These are phyloP conservation scores for Drosophila tripunctata DNA, from an alignment of 2,888 invertebrate species.

Conservation along the genomic window DNA sequence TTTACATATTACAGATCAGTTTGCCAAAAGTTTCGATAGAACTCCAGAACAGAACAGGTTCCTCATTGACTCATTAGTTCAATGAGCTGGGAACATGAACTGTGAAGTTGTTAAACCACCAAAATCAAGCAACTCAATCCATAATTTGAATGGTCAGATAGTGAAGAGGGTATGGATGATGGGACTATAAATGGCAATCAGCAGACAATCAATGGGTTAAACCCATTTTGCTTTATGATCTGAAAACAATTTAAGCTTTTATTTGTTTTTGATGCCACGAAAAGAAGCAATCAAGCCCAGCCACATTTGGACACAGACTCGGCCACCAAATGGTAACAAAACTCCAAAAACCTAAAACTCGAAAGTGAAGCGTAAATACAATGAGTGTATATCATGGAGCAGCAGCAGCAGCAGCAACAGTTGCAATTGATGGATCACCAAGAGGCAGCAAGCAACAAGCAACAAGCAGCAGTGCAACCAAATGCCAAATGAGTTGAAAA, in stretches of 20 bases:
- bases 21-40: conserved; percentile 19
- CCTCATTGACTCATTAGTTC: conserved; percentile 63
- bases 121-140: conserved; percentile 40
- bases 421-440: conserved; percentile 60
- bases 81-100: conserved; percentile 56
- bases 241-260: conserved; percentile 78
- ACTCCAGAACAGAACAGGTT: neutral
- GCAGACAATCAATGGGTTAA: conserved; percentile 70
- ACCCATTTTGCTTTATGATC: conserved; percentile 74
- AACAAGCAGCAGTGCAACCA: conserved; percentile 43
- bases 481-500: conserved; percentile 61
- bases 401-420: conserved; percentile 43
- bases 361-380: conserved; percentile 49
- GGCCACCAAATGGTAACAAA: conserved; percentile 47
- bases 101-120: conserved; percentile 75
- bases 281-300: conserved; percentile 47
- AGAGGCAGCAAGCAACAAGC: conserved; percentile 46
- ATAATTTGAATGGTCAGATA: conserved; percentile 6
- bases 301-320: conserved; percentile 12
- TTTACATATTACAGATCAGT: neutral
- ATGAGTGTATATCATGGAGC: conserved; percentile 72
- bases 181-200: conserved; percentile 75
- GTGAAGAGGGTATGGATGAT: conserved; percentile 5
- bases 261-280: conserved; percentile 75
- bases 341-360: conserved; percentile 7